These are phyloP conservation scores for Coccyzus lansbergi DNA, from an alignment of 2,797 vertebrate species.

Conservation along the genomic window DNA sequence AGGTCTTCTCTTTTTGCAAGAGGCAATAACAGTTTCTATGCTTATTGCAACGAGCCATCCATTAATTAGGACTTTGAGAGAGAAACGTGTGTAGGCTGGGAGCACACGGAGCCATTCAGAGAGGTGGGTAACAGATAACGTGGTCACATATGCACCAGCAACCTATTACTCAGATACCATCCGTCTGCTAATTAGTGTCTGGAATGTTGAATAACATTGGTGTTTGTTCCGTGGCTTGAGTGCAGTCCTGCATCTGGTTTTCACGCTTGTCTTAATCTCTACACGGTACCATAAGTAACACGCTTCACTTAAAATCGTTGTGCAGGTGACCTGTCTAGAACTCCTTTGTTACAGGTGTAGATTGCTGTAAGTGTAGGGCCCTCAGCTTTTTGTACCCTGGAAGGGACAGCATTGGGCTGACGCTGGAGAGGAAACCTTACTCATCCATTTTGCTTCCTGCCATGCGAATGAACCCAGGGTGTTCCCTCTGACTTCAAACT, in stretches of 20 bases:
- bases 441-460: not conserved
- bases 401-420: not conserved
- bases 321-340: not conserved
- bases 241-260: not conserved
- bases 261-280: constrained; percentile 22
- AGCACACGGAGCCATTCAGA: constrained; percentile 25
- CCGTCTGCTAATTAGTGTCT: not conserved
- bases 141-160: constrained; percentile 12
- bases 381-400: not conserved
- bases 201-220: constrained; percentile 10
- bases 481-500: not conserved
- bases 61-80: constrained; percentile 25
- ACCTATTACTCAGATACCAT: constrained; percentile 45
- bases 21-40: constrained; percentile 16
- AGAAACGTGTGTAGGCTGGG: constrained; percentile 41
- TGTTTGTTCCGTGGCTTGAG: not conserved
- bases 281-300: not conserved
- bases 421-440: not conserved
- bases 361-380: not conserved
- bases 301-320: constrained; percentile 30
- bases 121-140: constrained; percentile 53
- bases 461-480: not conserved
- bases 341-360: not conserved
- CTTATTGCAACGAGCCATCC: not conserved
- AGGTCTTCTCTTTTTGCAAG: not conserved